A percentile compares a stretch with the other conserved stretches of the same genome.
Conservation (phyloP, 2,888 invertebrate genomes). For the Poecilus cupreus region DNA sequence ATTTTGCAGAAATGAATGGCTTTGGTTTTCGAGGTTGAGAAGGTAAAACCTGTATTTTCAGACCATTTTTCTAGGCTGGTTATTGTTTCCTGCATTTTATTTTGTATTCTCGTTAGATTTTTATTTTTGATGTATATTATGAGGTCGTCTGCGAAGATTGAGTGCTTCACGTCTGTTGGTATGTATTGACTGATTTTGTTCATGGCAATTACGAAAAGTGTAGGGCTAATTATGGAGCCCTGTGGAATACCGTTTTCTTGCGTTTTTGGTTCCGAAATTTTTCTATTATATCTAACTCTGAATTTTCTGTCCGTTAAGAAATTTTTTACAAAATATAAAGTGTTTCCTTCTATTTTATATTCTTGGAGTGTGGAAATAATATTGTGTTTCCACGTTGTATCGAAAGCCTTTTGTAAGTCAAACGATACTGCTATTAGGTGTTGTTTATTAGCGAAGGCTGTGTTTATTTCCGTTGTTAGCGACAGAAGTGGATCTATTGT, state of each 20-base stretch:
- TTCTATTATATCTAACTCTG: background rate
- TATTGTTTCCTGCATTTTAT: constrained; percentile 53
- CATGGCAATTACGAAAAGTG: constrained; percentile 59
- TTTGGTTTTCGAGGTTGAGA: constrained; percentile 53
- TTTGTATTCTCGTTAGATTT: constrained; percentile 41
- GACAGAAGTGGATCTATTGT: background rate
- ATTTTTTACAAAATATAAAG: constrained; percentile 12
- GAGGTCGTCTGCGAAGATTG: too few relatives aligned
- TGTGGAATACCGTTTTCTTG: constrained; percentile 60
- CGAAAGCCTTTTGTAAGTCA: background rate
- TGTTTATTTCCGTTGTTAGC: background rate
- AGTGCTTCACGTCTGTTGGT: too few relatives aligned
- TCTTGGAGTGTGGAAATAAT: background rate
- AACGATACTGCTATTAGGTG: constrained; percentile 11
- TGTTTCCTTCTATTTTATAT: constrained; percentile 29
- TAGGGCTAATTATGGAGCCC: constrained; percentile 58
- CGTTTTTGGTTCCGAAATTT: background rate
- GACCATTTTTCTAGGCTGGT: constrained; percentile 43
- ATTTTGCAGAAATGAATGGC: constrained; percentile 38
- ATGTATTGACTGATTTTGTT: too few relatives aligned
- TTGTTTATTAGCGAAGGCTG: background rate
- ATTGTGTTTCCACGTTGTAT: constrained; percentile 33
- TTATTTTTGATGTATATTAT: constrained; percentile 48
- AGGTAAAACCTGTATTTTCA: constrained; percentile 57
- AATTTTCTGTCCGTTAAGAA: constrained; percentile 31